Percentiles rank a stretch among this genome's conserved stretches.
These are phyloP conservation scores for Eilema caniola DNA, from an alignment of 2,888 invertebrate species.

Conservation along the genomic window DNA sequence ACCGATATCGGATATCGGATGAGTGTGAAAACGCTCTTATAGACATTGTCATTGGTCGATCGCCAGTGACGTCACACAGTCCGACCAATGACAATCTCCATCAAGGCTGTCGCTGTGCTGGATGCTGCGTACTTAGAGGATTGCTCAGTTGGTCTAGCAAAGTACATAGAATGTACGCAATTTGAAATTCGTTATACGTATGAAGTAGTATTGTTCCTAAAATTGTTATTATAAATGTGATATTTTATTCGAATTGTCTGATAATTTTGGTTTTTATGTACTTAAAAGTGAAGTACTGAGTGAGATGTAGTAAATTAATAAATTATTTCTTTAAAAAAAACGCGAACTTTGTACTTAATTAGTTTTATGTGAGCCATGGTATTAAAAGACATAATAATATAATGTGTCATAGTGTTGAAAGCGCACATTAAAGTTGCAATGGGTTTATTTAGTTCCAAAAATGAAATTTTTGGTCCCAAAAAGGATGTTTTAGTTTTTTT, in stretches of 20 bases:
- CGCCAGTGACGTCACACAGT: too few species aligned
- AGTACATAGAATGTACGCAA: conserved; percentile 6
- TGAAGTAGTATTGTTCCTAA: conserved; percentile 28
- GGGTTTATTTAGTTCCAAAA: not conserved
- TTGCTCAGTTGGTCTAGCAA: not conserved
- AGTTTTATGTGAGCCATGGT: conserved; percentile 19
- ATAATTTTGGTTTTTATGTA: conserved; percentile 27
- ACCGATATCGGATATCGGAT: too few species aligned
- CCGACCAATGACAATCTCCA: too few species aligned
- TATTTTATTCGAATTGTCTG: conserved; percentile 44
- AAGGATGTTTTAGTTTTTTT: not conserved
- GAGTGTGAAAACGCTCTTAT: too few species aligned
- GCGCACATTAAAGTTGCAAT: conserved; percentile 13
- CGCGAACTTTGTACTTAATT: conserved; percentile 26
- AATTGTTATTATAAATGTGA: conserved; percentile 46
- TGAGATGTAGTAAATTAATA: conserved; percentile 11
- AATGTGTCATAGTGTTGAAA: conserved; percentile 14
- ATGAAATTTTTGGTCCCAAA: not conserved
- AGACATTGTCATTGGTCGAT: too few species aligned
- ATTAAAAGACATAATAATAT: conserved; percentile 45
- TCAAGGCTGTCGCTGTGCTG: too few species aligned
- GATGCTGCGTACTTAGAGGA: too few species aligned
- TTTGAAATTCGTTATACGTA: conserved; percentile 30
- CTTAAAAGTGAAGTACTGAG: conserved; percentile 35
- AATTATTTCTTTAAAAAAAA: conserved; percentile 21